phyloP scores from a whole-genome alignment of 2,888 invertebrate genomes.

The Tenthredo livida region DNA sequence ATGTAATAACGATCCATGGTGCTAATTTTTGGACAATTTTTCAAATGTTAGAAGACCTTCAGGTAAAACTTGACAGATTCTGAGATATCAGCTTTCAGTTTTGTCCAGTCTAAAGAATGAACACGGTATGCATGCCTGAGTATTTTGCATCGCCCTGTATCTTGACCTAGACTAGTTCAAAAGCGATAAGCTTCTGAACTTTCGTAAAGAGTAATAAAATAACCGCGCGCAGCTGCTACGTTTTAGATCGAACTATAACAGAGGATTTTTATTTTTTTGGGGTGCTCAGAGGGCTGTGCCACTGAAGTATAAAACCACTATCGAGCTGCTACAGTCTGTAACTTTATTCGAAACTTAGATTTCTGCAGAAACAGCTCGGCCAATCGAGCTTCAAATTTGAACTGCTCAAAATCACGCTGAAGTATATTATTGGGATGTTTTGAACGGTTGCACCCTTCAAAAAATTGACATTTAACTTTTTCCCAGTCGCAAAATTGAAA shows the following conservation, averaged over 20 bases:
- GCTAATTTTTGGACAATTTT: not conserved
- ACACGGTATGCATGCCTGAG: not conserved
- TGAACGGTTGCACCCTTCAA: not conserved
- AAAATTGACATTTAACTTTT: not conserved
- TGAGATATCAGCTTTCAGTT: not conserved
- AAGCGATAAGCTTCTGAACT: not conserved
- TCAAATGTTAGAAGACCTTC: not conserved
- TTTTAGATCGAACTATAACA: not conserved
- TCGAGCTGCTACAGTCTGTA: not conserved
- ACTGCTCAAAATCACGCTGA: not conserved
- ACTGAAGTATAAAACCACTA: not conserved
- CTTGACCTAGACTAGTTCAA: not conserved
- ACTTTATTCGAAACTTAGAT: not conserved
- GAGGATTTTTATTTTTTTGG: not conserved
- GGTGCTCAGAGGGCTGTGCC: not conserved
- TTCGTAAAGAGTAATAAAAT: not conserved
- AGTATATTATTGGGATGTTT: not conserved
- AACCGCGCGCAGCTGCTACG: conserved; percentile 11
- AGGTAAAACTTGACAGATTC: not conserved
- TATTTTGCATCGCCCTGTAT: not conserved
- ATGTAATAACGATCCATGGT: not conserved
- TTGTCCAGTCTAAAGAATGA: not conserved
- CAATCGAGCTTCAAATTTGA: not conserved
- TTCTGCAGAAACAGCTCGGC: not conserved
- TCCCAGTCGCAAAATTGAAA: not conserved